Percentiles rank a stretch among this genome's conserved stretches.
Conservation (phyloP, 2,797 vertebrate genomes). For the Sebastes diploproa region DNA sequence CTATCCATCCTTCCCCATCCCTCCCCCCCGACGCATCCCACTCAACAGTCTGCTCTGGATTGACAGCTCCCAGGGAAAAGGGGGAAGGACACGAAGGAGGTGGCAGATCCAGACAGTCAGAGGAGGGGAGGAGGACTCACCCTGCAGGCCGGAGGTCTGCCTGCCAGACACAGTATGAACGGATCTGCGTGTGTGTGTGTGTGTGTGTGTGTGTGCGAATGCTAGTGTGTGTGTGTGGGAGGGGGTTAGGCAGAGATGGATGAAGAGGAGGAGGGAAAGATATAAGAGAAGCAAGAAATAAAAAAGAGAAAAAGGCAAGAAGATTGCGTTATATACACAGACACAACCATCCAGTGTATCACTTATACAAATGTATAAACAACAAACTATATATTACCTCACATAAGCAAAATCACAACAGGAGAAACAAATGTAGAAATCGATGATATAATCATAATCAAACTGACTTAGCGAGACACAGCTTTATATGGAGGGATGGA, state of each 20-base stretch:
- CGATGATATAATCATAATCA: neutral
- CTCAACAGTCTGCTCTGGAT: slow-evolving; percentile 52
- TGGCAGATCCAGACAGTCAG: slow-evolving; percentile 55
- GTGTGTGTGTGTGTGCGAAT: neutral
- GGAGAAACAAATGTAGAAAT: neutral
- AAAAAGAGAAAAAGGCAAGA: neutral
- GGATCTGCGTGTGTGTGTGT: slow-evolving; percentile 28
- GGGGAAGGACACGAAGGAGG: slow-evolving; percentile 51
- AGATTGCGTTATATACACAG: neutral
- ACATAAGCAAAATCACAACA: neutral
- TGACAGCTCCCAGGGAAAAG: slow-evolving; percentile 66
- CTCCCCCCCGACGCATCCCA: neutral
- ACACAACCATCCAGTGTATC: neutral
- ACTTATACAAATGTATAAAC: neutral
- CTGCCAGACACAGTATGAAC: slow-evolving; percentile 66
- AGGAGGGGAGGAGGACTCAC: slow-evolving; percentile 50
- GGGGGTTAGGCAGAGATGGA: neutral
- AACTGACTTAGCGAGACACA: slow-evolving; percentile 7
- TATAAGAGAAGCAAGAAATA: neutral
- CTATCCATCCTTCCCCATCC: slow-evolving; percentile 9
- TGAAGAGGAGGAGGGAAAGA: neutral
- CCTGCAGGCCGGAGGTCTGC: slow-evolving; percentile 62
- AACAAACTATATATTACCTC: neutral
- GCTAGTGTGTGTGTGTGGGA: slow-evolving; percentile 5
- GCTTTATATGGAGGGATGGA: slow-evolving; percentile 28